Percentiles rank a stretch among this genome's conserved stretches.
These are phyloP conservation scores for Cetonia aurata DNA, from an alignment of 2,888 invertebrate species.

Conservation along the genomic window DNA sequence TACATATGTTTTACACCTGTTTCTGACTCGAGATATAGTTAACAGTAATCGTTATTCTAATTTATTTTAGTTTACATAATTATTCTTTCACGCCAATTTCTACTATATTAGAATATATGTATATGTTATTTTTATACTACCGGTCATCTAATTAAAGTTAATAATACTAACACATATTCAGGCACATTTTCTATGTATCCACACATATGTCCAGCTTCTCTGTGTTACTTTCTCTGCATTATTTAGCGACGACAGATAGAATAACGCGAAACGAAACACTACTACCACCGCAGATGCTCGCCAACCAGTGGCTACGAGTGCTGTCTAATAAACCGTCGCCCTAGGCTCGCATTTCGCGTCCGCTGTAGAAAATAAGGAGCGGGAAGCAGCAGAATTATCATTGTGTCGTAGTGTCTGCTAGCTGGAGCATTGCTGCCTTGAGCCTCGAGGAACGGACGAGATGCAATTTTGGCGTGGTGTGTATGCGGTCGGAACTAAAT, in stretches of 20 bases:
- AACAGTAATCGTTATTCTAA: too few relatives aligned
- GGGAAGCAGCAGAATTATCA: slow-evolving; percentile 14
- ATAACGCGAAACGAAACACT: neutral
- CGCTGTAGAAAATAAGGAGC: slow-evolving; percentile 1
- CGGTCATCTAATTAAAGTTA: neutral
- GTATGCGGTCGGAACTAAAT: too few relatives aligned
- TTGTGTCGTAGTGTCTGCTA: neutral
- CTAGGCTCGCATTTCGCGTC: slow-evolving; percentile 7
- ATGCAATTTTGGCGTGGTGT: too few relatives aligned
- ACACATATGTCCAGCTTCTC: neutral
- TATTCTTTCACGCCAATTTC: too few relatives aligned
- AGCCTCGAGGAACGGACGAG: neutral
- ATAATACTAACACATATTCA: neutral
- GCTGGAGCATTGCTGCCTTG: neutral
- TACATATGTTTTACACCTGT: too few relatives aligned
- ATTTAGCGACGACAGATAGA: slow-evolving; percentile 7
- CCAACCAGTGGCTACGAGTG: neutral
- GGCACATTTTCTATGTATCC: neutral
- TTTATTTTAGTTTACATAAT: too few relatives aligned
- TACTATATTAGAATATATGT: too few relatives aligned
- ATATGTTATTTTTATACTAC: neutral
- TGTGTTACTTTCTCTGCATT: slow-evolving; percentile 17
- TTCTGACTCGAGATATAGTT: too few relatives aligned
- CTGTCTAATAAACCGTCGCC: slow-evolving; percentile 12
- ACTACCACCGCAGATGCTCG: neutral